These are phyloP conservation scores for Meloidogyne exigua DNA, from an alignment of 1,140 invertebrate genomes.

Conservation along the genomic window DNA sequence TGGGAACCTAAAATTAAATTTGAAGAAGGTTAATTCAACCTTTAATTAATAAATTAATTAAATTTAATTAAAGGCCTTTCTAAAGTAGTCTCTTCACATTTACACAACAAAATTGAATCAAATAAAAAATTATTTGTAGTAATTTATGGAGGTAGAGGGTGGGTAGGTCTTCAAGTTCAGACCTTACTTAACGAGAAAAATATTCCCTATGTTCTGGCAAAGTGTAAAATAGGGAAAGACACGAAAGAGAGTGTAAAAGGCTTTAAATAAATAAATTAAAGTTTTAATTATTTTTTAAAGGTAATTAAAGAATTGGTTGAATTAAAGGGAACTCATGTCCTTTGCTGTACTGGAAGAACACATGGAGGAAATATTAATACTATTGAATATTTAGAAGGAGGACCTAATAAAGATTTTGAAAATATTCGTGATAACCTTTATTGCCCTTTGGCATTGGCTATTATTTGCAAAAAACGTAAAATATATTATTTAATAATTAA, in stretches of 20 bases:
- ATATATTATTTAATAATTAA: conserved; percentile 5
- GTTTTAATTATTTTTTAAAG: conserved; percentile 32
- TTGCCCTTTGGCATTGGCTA: conserved; percentile 38
- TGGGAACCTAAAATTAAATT: conserved; percentile 63
- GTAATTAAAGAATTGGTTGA: conserved; percentile 47
- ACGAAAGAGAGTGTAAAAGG: conserved; percentile 42
- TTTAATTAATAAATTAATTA: conserved; percentile 10
- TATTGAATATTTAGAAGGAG: conserved; percentile 63
- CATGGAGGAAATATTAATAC: conserved; percentile 59
- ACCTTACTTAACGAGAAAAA: conserved; percentile 31
- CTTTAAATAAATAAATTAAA: too few relatives aligned
- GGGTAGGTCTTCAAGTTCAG: conserved; percentile 58
- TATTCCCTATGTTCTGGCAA: conserved; percentile 45
- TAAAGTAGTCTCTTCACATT: conserved; percentile 51
- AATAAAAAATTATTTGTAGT: conserved; percentile 53
- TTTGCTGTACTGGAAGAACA: conserved; percentile 60
- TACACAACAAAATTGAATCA: conserved; percentile 28
- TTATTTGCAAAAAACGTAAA: conserved; percentile 15
- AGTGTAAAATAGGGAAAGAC: conserved; percentile 43
- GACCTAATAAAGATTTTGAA: conserved; percentile 55
- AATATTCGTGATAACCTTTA: conserved; percentile 61
- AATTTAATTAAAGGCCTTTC: conserved; percentile 42
- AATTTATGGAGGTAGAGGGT: conserved; percentile 62
- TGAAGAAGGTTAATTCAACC: conserved; percentile 53
- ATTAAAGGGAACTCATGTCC: conserved; percentile 54